phyloP scores from a whole-genome alignment of 92 coral and sea anemone species.

The Porites lobata region DNA sequence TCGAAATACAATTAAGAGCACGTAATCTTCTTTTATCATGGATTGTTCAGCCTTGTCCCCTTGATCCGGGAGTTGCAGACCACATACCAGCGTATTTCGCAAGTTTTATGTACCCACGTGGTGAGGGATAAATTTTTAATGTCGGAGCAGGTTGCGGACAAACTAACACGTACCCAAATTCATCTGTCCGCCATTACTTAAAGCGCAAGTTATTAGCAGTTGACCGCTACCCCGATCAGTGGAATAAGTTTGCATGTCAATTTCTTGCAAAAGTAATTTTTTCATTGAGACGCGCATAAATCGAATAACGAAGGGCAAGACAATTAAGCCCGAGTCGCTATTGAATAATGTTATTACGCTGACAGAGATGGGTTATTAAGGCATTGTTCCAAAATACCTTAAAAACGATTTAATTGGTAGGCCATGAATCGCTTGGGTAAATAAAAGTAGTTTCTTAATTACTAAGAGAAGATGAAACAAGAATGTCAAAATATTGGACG shows the following conservation, averaged over 20 bases:
- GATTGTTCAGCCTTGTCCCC: neutral
- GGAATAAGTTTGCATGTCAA: slow-evolving; percentile 32
- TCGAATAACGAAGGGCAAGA: slow-evolving; percentile 62
- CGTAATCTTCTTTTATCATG: slow-evolving; percentile 18
- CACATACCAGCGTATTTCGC: slow-evolving; percentile 57
- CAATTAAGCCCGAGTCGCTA: slow-evolving; percentile 71
- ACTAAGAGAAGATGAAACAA: slow-evolving; percentile 74
- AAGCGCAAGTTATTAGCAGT: slow-evolving; percentile 28
- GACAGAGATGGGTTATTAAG: slow-evolving; percentile 84
- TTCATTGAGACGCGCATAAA: slow-evolving; percentile 48
- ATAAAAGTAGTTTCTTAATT: slow-evolving; percentile 75
- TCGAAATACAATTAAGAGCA: slow-evolving; percentile 20
- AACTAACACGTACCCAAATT: slow-evolving; percentile 38
- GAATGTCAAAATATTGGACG: slow-evolving; percentile 49
- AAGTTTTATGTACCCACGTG: slow-evolving; percentile 51
- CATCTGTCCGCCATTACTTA: slow-evolving; percentile 32
- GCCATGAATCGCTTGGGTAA: slow-evolving; percentile 74
- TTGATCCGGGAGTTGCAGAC: slow-evolving; percentile 15
- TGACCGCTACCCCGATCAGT: slow-evolving; percentile 29
- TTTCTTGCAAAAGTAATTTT: slow-evolving; percentile 53
- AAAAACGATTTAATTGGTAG: slow-evolving; percentile 96
- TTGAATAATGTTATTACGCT: slow-evolving; percentile 75
- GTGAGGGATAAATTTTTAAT: slow-evolving; percentile 54
- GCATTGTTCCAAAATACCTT: slow-evolving; percentile 78
- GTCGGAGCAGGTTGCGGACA: slow-evolving; percentile 50